Evolutionary conservation across 2,113 vertebrate species (phyloP).

Genomic region (Pelusios castaneus): DNA sequence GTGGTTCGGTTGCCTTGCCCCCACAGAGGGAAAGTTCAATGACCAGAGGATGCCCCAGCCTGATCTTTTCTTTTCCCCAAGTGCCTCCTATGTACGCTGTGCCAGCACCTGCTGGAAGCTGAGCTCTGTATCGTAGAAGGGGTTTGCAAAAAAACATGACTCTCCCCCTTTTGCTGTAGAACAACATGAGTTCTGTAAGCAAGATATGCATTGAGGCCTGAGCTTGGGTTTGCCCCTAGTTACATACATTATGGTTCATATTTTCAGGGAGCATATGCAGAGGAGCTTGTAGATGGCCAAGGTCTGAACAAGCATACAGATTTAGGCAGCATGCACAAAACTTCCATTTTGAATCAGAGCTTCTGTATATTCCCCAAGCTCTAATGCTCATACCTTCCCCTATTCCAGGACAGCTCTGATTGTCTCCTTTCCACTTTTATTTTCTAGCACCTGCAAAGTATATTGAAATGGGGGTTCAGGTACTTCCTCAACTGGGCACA

Average conservation of each 20-base stretch:
- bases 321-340: background rate
- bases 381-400: background rate
- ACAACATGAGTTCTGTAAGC: background rate
- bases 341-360: background rate
- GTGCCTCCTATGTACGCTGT: background rate
- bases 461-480: background rate
- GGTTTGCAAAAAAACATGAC: too few relatives aligned
- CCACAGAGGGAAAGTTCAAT: background rate
- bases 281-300: background rate
- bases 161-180: background rate
- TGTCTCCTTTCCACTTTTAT: background rate
- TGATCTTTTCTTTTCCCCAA: background rate
- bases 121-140: too few relatives aligned
- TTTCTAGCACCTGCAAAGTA: background rate
- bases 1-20: background rate
- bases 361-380: background rate
- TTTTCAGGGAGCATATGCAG: background rate
- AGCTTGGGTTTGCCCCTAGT: background rate
- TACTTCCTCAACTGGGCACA: background rate
- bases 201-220: background rate
- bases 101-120: too few relatives aligned
- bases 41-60: too few relatives aligned
- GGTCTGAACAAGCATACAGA: background rate
- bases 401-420: background rate
- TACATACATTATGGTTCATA: background rate